Conservation (phyloP, 1,140 invertebrate genomes). For the Hyles vespertilio region DNA sequence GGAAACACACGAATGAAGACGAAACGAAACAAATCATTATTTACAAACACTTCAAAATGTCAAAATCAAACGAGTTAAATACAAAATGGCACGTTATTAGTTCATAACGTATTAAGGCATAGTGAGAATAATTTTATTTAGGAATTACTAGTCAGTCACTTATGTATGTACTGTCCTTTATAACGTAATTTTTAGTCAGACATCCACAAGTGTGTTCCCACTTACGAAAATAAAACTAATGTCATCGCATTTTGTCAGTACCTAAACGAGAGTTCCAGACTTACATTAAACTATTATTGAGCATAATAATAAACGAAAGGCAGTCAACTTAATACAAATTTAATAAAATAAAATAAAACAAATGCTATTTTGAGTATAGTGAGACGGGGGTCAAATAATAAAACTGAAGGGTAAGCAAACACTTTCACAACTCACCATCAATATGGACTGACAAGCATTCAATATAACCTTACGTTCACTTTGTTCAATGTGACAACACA, state of each 20-base stretch:
- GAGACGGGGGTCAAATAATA: conserved; percentile 31
- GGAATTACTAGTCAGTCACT: not conserved
- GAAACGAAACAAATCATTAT: no score
- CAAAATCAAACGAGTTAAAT: no score
- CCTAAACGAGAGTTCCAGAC: conserved; percentile 38
- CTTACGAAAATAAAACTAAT: conserved; percentile 39
- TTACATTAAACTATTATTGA: conserved; percentile 63
- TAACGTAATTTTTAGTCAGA: no score
- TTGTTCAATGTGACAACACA: no score
- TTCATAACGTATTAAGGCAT: not conserved
- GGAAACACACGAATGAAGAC: conserved; percentile 12
- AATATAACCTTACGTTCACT: no score
- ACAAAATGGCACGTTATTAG: no score
- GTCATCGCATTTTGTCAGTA: conserved; percentile 44
- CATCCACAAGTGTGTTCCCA: conserved; percentile 3
- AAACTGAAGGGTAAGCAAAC: conserved; percentile 5
- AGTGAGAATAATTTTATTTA: conserved; percentile 2
- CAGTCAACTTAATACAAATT: conserved; percentile 60
- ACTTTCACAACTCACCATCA: conserved; percentile 2
- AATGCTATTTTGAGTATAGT: conserved; percentile 69
- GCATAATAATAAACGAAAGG: conserved; percentile 68
- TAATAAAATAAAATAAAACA: conserved; percentile 37
- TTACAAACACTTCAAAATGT: no score
- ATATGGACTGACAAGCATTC: no score
- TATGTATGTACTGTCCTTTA: conserved; percentile 1